A percentile compares a stretch with the other conserved stretches of the same genome.
These are phyloP conservation scores for Polypedilum vanderplanki DNA, from an alignment of 1,140 invertebrate genomes.

Conservation along the genomic window DNA sequence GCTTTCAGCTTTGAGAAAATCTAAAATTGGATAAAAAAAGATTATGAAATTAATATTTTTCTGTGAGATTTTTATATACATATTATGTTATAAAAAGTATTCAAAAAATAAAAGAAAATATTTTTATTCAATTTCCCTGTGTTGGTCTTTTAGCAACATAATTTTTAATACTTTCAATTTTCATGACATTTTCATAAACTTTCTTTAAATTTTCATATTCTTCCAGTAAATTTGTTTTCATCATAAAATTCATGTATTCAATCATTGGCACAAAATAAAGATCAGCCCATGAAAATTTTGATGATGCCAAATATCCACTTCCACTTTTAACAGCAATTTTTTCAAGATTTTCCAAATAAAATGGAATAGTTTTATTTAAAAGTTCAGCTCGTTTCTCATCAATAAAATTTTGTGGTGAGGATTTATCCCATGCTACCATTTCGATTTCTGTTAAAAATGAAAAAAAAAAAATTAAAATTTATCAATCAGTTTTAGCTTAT, in stretches of 20 bases:
- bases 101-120: no score
- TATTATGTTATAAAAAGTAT: no score
- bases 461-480: neutral
- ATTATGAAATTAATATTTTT: no score
- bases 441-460: neutral
- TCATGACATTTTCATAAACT: slow-evolving; percentile 49
- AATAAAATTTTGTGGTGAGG: neutral
- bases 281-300: slow-evolving; percentile 60
- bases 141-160: slow-evolving; percentile 57
- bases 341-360: slow-evolving; percentile 53
- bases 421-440: neutral
- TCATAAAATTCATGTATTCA: slow-evolving; percentile 54
- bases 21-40: slow-evolving; percentile 34
- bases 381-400: slow-evolving; percentile 42
- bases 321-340: slow-evolving; percentile 48
- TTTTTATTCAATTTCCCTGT: neutral
- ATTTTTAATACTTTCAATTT: slow-evolving; percentile 53
- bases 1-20: slow-evolving; percentile 69
- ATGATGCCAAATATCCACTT: slow-evolving; percentile 48
- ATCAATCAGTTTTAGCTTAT: no score
- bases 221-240: slow-evolving; percentile 49
- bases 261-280: slow-evolving; percentile 53
- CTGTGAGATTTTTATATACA: no score
- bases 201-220: slow-evolving; percentile 51
- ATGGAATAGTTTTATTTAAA: slow-evolving; percentile 49